Base-by-base conservation (phyloP, 1,140 invertebrate species). In the Ceratoteleas bidentatus region DNA sequence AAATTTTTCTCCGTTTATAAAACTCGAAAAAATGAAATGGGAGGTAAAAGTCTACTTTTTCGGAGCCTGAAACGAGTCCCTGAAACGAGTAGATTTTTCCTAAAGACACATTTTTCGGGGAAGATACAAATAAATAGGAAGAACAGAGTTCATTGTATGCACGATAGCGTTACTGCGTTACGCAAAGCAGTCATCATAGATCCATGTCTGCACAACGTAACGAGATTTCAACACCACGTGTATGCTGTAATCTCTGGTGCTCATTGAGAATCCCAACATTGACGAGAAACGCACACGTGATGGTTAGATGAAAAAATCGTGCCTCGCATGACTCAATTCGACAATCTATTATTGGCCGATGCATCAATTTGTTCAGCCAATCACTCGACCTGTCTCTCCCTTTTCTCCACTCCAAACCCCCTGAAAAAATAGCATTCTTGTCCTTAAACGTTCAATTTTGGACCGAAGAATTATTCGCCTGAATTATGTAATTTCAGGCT, bases 211-310 rank as follows among this genome's bases (percentile, higher is more conserved):
- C 52, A 57, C 70, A 72, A 82, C 79, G 75, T 82, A 85, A 84
- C 78, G 62, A 75, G 66, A 79, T 85, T 85, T 85, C 84, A 81
- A 85, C 79, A 85, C 64, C 13, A 68, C 60, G 76, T 60, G 73
- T 75, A 52, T 69, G 65, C 78, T 60, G 74, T 77, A 85, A 78
- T 83, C 69, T 65, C 9, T 68, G 36, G 16, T 52, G 56, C 53
- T 73, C 68, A 82, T 77, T 82, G 49, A 82, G 69, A 82, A 82
- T 73, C 52, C 47, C 57, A 77, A 76, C 54, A 50, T 73, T 53
- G 54, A 38, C 53, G 45, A 65, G 66, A 65, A 77, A 58, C 40
- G 64, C 60, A 43, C 50, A 61, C 13, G 54, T 65, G 50, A 6
- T 38, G 40, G 11, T 43, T 9, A 52, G 9, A 32, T 58, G 13